A percentile compares a stretch with the other conserved stretches of the same genome.
Evolutionary conservation across 2,113 vertebrate species (phyloP).

Genomic region (Ibidorhyncha struthersii): DNA sequence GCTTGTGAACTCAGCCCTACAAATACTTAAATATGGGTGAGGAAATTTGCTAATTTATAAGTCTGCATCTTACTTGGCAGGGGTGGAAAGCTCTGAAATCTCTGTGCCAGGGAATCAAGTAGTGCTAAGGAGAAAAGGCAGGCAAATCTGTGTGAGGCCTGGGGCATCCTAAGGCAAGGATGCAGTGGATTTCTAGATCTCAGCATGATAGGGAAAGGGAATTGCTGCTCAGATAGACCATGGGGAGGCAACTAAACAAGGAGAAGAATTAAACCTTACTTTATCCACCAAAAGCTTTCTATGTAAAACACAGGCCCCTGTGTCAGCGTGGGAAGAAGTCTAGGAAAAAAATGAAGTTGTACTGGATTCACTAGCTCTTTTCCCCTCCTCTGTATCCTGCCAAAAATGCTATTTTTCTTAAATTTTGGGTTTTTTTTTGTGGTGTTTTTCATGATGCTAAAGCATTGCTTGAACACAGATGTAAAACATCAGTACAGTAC

Average conservation of each 20-base stretch:
- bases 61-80: neutral
- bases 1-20: neutral
- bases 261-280: neutral
- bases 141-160: neutral
- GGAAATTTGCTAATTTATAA: neutral
- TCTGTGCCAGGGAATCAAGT: neutral
- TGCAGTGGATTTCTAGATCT: neutral
- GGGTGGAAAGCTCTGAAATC: neutral
- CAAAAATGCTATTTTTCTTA: constrained; percentile 40
- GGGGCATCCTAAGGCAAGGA: neutral
- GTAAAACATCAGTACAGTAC: neutral
- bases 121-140: neutral
- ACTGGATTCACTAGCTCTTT: neutral
- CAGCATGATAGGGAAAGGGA: neutral
- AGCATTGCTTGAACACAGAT: constrained; percentile 7
- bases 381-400: neutral
- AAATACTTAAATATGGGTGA: neutral
- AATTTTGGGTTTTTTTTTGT: constrained; percentile 34
- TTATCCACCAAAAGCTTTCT: neutral
- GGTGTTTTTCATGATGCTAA: constrained; percentile 34
- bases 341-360: neutral
- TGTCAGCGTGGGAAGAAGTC: neutral
- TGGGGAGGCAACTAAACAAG: neutral
- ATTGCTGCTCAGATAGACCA: neutral
- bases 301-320: neutral